Percentiles rank a stretch among this genome's conserved stretches.
These are phyloP conservation scores for Whitmania pigra DNA, from an alignment of 1,140 invertebrate genomes.

Conservation along the genomic window DNA sequence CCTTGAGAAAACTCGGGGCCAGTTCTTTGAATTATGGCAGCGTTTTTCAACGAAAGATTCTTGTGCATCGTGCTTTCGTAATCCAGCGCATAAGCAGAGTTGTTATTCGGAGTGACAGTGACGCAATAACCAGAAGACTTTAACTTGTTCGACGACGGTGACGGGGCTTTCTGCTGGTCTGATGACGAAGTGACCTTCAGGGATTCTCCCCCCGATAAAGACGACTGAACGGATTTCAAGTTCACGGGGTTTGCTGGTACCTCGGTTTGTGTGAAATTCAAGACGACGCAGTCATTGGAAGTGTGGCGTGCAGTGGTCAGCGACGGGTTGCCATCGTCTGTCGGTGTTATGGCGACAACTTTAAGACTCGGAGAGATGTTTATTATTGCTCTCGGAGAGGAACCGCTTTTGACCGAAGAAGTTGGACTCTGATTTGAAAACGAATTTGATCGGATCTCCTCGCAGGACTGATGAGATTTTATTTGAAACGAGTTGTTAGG, in stretches of 20 bases:
- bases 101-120: too few species aligned
- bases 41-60: too few species aligned
- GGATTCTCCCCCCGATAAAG: too few species aligned
- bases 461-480: neutral
- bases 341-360: neutral
- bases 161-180: too few species aligned
- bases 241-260: neutral
- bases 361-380: slow-evolving; percentile 7
- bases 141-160: too few species aligned
- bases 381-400: neutral
- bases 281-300: neutral
- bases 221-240: neutral
- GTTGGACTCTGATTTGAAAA: neutral
- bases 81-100: too few species aligned
- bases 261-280: neutral
- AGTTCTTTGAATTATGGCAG: too few species aligned
- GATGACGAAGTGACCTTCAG: too few species aligned
- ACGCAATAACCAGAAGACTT: too few species aligned
- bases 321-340: neutral
- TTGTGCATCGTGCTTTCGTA: too few species aligned
- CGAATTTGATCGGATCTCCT: neutral
- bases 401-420: slow-evolving; percentile 4
- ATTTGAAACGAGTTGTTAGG: slow-evolving; percentile 2
- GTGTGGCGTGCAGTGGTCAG: neutral
- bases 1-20: too few species aligned